Evolutionary conservation across 30 jellyfish, hydroid and myxozoan genomes (phyloP), one percentile per base, ranked within the genome.

Genomic region (Sanderia malayensis): DNA sequence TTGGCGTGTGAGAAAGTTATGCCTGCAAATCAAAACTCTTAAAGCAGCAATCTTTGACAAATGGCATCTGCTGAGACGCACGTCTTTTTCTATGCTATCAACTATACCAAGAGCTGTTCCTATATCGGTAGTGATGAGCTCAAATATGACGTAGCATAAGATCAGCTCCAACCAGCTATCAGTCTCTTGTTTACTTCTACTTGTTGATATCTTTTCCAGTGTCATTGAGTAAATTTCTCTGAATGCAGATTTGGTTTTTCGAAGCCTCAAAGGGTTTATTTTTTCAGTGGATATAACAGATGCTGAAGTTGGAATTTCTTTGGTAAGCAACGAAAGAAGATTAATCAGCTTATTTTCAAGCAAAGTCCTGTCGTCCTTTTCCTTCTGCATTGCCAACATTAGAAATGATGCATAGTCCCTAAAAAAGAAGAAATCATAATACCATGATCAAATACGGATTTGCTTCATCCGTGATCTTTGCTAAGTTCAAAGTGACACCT

Each of bases 341-440:
- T 78, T 64, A 6, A 78, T 44, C 30, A 65, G 24, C 49, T 66
- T 78, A 70, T 65, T 78, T 66, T 78, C 89, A 3, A 78, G 57
- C 10, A 29, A 61, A 44, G 27, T 25, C 1, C 26, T 44, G 13
- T 13, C 28, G 9, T 10, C 52, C n/a, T 26, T 11, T 25, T 67
- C 82, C 10, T 52, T 58, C 21, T 44, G 59, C 10, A 33, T 30
- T 13, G 82, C 73, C 22, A 15, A 71, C 81, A 78, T 64, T 58
- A 78, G 33, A 31, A 78, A 78, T 37, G 55, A 17, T 26, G 71
- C 81, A 46, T 78, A 78, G 29, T 66, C n/a, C 46, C 89, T 78
- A 74, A 10, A 63, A 65, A 15, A 30, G 23, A 66, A 66, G 7
- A 31, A 11, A 70, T 37, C n/a, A n/a, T n/a, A n/a, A n/a, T n/a